Conservation (phyloP, 2,113 vertebrate genomes). For the Bufo bufo region DNA sequence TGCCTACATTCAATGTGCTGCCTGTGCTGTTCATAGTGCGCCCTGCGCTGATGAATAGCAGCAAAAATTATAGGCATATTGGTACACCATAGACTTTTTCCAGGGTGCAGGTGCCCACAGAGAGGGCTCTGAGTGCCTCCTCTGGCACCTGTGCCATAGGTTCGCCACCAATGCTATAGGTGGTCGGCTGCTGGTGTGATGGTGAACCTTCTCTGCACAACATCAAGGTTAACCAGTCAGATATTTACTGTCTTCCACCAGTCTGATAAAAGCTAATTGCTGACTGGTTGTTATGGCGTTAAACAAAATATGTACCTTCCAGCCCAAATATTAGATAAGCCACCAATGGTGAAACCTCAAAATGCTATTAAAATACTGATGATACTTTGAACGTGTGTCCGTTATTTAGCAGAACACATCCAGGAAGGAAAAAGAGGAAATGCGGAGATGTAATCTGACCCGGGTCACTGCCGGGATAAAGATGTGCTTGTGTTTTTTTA, state of each 20-base stretch:
- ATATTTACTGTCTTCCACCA: background rate
- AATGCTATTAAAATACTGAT: background rate
- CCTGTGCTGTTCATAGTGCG: too few relatives aligned
- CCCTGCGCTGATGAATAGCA: too few relatives aligned
- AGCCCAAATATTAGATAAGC: background rate
- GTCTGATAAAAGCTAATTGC: background rate
- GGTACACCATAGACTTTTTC: too few relatives aligned
- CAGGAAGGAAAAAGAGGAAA: slow-evolving; percentile 29
- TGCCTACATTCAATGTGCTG: too few relatives aligned
- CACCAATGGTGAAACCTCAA: background rate
- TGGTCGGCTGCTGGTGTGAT: too few relatives aligned
- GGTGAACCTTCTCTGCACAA: background rate
- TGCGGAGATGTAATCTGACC: slow-evolving; percentile 7
- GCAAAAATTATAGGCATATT: too few relatives aligned
- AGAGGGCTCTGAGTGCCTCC: too few relatives aligned
- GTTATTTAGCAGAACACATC: slow-evolving; percentile 7
- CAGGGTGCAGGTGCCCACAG: too few relatives aligned
- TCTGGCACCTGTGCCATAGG: too few relatives aligned
- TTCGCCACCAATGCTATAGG: too few relatives aligned
- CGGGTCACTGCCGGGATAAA: slow-evolving; percentile 1
- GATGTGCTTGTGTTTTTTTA: slow-evolving; percentile 3
- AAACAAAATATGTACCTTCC: background rate
- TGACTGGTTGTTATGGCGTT: background rate
- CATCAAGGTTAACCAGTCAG: background rate
- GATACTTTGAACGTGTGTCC: background rate